Conservation (phyloP, 2,888 invertebrate species). For the Trachelus troglodyta region DNA sequence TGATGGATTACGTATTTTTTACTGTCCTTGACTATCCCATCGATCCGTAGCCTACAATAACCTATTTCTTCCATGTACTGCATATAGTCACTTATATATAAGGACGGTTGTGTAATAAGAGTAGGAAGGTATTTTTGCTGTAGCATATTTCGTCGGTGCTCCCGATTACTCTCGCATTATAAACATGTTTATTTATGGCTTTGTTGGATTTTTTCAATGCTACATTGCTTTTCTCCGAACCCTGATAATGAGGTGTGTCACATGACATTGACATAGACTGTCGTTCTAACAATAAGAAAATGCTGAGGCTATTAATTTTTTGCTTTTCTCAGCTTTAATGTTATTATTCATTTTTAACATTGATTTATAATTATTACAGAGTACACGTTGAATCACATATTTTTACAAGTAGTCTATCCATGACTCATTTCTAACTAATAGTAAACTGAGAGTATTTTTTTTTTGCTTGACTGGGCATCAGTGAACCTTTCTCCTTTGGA, state of each 20-base stretch:
- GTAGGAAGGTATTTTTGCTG: conserved; percentile 31
- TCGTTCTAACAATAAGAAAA: not conserved
- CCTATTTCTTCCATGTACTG: conserved; percentile 29
- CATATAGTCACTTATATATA: conserved; percentile 29
- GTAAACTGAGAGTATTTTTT: not conserved
- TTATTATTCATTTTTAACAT: not conserved
- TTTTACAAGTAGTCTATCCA: not conserved
- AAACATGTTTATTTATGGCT: conserved; percentile 15
- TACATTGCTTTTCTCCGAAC: not conserved
- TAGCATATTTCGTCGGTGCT: conserved; percentile 21
- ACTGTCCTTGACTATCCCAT: not conserved
- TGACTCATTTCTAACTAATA: not conserved
- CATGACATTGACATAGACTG: conserved; percentile 31
- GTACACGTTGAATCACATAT: not conserved
- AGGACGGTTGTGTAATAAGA: conserved; percentile 46
- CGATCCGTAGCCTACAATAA: conserved; percentile 15
- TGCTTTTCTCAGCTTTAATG: not conserved
- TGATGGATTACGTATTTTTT: not conserved
- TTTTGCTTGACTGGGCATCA: not conserved
- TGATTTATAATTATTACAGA: not conserved
- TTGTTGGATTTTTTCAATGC: not conserved
- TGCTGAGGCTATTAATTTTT: not conserved
- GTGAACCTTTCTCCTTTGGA: not conserved
- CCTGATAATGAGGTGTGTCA: conserved; percentile 20
- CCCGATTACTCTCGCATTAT: conserved; percentile 1